Evolutionary conservation across 2,113 vertebrate genomes (phyloP), one percentile per base, ranked within the genome.

Genomic region (Miniopterus natalensis): DNA sequence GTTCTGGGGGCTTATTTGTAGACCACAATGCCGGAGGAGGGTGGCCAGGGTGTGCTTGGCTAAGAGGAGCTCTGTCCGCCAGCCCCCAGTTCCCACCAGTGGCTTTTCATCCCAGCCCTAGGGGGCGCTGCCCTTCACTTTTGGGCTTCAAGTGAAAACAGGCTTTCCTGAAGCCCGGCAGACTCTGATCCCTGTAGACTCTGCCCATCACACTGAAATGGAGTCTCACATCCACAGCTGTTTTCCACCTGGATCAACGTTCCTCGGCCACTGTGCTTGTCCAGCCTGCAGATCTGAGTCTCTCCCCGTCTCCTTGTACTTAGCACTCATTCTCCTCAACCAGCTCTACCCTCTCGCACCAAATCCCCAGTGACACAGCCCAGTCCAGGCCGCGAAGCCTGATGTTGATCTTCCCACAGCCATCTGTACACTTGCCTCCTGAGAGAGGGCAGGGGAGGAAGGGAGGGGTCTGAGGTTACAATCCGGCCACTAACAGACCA

Each of bases 381-480:
- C 5, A 4, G n/a, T 45, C 45, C 66, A 21, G 4, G 51, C 77
- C 31, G 31, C 5, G 11, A 59, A 81, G 51, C 3, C 0, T 1
- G 55, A 20, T 27, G 23, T 15, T 9, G 6, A 14, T 3, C 70
- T 55, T 73, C 47, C 0, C 15, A 6, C 5, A 6, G 66, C 27
- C 27, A 4, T 65, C 27, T 59, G 21, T 15, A 1, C 6, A 0
- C 36, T 63, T 51, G 70, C 90, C 36, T 84, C 29, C 42, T 57
- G 45, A 0, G 3, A 63, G 13, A 8, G 14, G 12, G 65, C 13
- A 0, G 2, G 14, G 53, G 55, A 11, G 25, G 6, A 40, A n/a
- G 49, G n/a, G 49, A 47, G 51, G 31, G 0, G 0, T 5, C 1
- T 21, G 49, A 17, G 31, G 18, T 47, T 66, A 23, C 29, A n/a